Percentiles rank a stretch among this genome's conserved stretches.
phyloP scores from a whole-genome alignment of 2,113 vertebrate genomes.

The Sinocyclocheilus maitianheensis region DNA sequence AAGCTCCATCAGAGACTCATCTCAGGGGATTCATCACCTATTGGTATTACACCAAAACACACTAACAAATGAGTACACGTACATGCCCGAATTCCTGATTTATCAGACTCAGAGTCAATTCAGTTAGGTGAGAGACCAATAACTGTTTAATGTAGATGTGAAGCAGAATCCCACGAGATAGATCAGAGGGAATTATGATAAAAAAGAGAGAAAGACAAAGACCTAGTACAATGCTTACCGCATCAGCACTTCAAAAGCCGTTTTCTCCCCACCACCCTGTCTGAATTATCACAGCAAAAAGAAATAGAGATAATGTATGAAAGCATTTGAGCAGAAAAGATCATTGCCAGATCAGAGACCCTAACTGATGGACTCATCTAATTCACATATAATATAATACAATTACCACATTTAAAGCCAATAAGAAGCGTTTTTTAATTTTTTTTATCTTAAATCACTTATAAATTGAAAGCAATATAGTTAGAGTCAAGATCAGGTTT shows the following conservation, averaged over 20 bases:
- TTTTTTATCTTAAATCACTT: background rate
- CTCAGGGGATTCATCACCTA: background rate
- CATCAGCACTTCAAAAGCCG: background rate
- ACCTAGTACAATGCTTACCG: slow-evolving; percentile 3
- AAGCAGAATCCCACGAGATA: slow-evolving; percentile 16
- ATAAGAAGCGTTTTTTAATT: background rate
- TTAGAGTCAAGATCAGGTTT: background rate
- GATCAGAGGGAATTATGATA: slow-evolving; percentile 33
- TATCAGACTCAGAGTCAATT: background rate
- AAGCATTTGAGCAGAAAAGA: slow-evolving; percentile 11
- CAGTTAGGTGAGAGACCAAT: background rate
- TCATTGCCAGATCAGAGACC: slow-evolving; percentile 12
- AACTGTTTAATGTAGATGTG: slow-evolving; percentile 25
- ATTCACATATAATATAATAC: background rate
- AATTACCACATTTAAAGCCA: slow-evolving; percentile 21
- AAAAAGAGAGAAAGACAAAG: background rate
- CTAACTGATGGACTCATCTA: slow-evolving; percentile 31
- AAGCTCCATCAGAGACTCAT: slow-evolving; percentile 7
- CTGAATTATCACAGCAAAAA: background rate
- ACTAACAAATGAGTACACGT: background rate
- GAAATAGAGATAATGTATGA: background rate
- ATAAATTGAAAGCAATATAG: slow-evolving; percentile 5
- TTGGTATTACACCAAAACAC: slow-evolving; percentile 16
- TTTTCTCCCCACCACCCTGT: background rate
- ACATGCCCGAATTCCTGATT: slow-evolving; percentile 7